Evolutionary conservation across 2,113 vertebrate genomes (phyloP).

Genomic region (Ovis aries): DNA sequence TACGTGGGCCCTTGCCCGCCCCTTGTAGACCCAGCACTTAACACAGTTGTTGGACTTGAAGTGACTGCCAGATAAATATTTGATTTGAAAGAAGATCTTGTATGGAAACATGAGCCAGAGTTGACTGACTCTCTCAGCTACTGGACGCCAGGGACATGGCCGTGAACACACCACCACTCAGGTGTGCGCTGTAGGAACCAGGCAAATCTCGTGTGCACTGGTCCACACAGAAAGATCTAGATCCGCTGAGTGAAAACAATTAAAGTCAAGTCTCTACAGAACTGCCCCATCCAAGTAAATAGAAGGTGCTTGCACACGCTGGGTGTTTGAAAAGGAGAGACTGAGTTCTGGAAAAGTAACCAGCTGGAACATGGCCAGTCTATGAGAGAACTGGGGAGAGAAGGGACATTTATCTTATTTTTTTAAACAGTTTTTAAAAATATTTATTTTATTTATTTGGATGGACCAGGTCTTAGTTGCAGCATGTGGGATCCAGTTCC

Average conservation of each 20-base stretch:
- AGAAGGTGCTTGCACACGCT: fast-evolving
- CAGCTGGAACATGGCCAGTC: fast-evolving
- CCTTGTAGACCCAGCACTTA: not conserved
- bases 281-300: not conserved
- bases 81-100: not conserved
- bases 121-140: not conserved
- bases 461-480: not conserved
- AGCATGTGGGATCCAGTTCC: not conserved
- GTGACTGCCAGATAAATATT: not conserved
- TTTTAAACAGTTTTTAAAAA: not conserved
- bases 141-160: fast-evolving
- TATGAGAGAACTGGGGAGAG: not conserved
- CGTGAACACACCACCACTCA: not conserved
- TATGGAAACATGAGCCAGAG: not conserved
- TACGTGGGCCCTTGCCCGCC: not conserved
- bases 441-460: not conserved
- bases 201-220: fast-evolving
- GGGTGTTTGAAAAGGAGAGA: not conserved
- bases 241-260: not conserved
- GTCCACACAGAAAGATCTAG: no score
- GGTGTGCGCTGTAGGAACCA: not conserved
- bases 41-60: not conserved
- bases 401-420: not conserved
- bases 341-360: no score
- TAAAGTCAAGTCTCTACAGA: no score